Base-by-base conservation (phyloP, 2,797 vertebrate species). In the Sylvia borin region DNA sequence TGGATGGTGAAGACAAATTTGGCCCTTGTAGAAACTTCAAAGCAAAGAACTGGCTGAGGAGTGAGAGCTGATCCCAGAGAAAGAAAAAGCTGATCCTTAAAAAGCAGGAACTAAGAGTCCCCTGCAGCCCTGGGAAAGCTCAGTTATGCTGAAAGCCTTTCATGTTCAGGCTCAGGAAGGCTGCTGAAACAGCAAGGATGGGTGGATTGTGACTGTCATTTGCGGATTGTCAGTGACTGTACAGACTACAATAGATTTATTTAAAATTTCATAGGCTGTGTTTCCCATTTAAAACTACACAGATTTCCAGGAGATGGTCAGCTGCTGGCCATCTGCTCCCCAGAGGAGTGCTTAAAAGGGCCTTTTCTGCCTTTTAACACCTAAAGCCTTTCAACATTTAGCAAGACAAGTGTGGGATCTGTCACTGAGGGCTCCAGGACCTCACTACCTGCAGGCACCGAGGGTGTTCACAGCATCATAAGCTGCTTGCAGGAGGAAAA, bases 221-320 rank as follows among this genome's bases (percentile, higher is more conserved):
- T 43, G 22, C 32, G 66, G 43, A 64, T 64, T 87, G 36, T 42
- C 48, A 29, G 38, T 82, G 84, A 72, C 76, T 87, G 17, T 13
- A 3, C 60, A 79, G 54, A 45, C 47, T 94, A 51, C 42, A 68
- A 32, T 20, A 66, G 66, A 43, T 85, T 61, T 80, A 87, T 85
- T 91, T 88, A 3, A 90, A 85, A 61, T 88, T 82, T 88, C 77
- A 65, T 34, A 31, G 54, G 34, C 47, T 4, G 1, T 24, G 34
- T 93, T 92, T 92, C 61, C 68, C 38, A 47, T 67, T 91, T 92
- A 31, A 67, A 78, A 36, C 31, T 32, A 42, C 38, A 58, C 10
- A 32, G 65, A 38, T 88, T 89, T 92, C 29, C 42, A 90, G 32
- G 40, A 77, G 73, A 82, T 87, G 75, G 74, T 95, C 79, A 91